These are phyloP conservation scores for Formica aserva DNA, from an alignment of 2,888 invertebrate genomes.

Conservation along the genomic window DNA sequence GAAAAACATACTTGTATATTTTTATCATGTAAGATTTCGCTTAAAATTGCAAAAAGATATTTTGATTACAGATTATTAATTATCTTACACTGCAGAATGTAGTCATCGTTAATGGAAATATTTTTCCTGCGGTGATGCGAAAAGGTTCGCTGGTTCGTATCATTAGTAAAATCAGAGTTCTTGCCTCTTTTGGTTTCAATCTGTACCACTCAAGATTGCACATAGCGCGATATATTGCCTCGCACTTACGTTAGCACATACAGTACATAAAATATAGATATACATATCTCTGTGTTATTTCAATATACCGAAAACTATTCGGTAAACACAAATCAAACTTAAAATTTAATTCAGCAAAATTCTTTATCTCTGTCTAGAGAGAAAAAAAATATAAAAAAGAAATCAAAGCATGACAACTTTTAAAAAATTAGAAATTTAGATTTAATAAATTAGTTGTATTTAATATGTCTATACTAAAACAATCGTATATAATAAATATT, in stretches of 20 bases:
- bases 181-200: background rate
- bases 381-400: background rate
- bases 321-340: background rate
- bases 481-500: background rate
- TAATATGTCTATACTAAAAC: background rate
- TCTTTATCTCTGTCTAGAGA: background rate
- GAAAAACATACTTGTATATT: no score
- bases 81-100: no score
- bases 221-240: background rate
- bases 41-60: no score
- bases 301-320: background rate
- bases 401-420: background rate
- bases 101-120: conserved; percentile 59
- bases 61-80: no score
- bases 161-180: conserved; percentile 17
- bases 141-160: conserved; percentile 43
- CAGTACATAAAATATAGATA: background rate
- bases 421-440: background rate
- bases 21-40: no score
- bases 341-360: background rate
- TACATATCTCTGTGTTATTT: background rate
- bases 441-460: background rate
- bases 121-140: conserved; percentile 64
- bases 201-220: conserved; percentile 18
- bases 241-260: background rate